phyloP scores from a whole-genome alignment of 2,888 invertebrate genomes.

The Apeira syringaria region DNA sequence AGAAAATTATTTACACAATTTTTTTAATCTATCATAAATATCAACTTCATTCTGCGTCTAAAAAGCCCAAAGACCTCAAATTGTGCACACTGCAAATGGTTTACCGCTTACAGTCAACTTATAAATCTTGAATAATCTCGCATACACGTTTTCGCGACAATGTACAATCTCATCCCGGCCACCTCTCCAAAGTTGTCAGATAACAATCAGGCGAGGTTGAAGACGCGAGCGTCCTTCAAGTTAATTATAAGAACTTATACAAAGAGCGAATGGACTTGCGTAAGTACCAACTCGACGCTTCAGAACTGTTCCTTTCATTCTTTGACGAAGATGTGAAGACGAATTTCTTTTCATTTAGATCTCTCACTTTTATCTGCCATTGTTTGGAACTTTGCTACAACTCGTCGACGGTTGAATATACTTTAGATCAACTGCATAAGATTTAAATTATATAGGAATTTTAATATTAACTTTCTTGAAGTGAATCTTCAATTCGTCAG shows the following conservation, averaged over 20 bases:
- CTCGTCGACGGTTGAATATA: slow-evolving; percentile 18
- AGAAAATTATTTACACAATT: too few relatives aligned
- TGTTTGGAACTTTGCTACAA: slow-evolving; percentile 37
- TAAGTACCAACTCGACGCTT: slow-evolving; percentile 47
- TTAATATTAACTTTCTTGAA: slow-evolving; percentile 29
- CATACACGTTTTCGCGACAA: slow-evolving; percentile 31
- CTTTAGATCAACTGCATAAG: slow-evolving; percentile 10
- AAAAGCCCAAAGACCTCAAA: too few relatives aligned
- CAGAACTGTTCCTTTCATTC: slow-evolving; percentile 39
- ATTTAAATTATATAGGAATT: slow-evolving; percentile 29
- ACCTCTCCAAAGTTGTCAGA: slow-evolving; percentile 45
- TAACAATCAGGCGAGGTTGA: slow-evolving; percentile 48
- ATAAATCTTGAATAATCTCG: too few relatives aligned
- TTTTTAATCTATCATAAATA: too few relatives aligned
- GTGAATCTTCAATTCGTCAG: slow-evolving; percentile 24
- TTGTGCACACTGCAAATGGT: too few relatives aligned
- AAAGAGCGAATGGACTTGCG: slow-evolving; percentile 41
- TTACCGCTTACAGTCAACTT: too few relatives aligned
- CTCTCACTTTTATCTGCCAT: slow-evolving; percentile 36
- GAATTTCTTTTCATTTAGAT: slow-evolving; percentile 42
- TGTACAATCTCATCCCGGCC: slow-evolving; percentile 45
- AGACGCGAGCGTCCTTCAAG: slow-evolving; percentile 45
- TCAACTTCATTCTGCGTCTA: too few relatives aligned
- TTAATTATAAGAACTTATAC: slow-evolving; percentile 53
- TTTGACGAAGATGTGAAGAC: slow-evolving; percentile 37